Evolutionary conservation across 2,113 vertebrate species (phyloP).

Genomic region (Bostrychus sinensis): DNA sequence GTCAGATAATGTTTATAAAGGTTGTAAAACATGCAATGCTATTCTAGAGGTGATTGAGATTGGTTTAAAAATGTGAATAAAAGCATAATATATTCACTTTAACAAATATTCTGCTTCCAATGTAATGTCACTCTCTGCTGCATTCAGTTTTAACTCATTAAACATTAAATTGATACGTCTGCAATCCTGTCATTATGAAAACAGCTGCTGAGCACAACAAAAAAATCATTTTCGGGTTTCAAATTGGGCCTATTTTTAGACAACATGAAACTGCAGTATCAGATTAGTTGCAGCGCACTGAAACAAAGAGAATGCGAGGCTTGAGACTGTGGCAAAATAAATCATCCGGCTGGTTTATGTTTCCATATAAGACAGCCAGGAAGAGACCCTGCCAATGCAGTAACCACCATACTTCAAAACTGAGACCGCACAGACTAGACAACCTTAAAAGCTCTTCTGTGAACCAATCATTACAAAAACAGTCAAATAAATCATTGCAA

Average conservation of each 20-base stretch:
- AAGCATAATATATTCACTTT: too few relatives aligned
- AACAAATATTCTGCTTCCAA: too few relatives aligned
- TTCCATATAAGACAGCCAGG: not conserved
- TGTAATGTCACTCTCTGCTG: not conserved
- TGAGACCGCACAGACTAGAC: not conserved
- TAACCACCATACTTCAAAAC: not conserved
- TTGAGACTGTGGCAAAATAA: not conserved
- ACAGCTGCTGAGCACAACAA: not conserved
- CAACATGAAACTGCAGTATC: not conserved
- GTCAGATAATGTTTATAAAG: too few relatives aligned
- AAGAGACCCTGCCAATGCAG: not conserved
- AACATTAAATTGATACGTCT: too few relatives aligned
- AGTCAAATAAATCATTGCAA: not conserved
- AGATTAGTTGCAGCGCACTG: not conserved
- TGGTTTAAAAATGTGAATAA: too few relatives aligned
- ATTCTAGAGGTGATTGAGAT: too few relatives aligned
- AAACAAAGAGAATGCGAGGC: not conserved
- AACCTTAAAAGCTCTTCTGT: constrained; percentile 2
- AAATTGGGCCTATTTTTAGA: not conserved
- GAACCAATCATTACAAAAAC: not conserved
- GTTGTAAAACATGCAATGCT: too few relatives aligned
- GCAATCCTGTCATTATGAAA: not conserved
- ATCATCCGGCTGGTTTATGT: not conserved
- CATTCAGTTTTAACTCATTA: too few relatives aligned
- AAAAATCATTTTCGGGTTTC: not conserved